phyloP scores from a whole-genome alignment of 1,140 invertebrate genomes.

The Saccostrea echinata region DNA sequence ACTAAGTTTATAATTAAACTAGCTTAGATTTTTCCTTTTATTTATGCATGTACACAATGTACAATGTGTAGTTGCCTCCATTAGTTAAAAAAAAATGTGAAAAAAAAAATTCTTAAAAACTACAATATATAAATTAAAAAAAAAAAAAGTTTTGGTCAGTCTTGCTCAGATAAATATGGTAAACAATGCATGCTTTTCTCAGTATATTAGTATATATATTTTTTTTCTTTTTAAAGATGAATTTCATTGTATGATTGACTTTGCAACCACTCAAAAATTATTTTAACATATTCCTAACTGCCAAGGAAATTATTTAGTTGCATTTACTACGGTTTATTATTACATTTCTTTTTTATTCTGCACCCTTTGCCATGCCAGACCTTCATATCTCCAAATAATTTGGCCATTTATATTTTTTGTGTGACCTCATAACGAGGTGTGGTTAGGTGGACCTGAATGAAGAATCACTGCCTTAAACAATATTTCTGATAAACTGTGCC shows the following conservation, averaged over 20 bases:
- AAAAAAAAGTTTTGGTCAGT: background rate
- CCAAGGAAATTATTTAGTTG: constrained; percentile 36
- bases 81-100: background rate
- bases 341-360: background rate
- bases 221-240: background rate
- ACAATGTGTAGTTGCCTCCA: background rate
- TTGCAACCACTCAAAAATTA: background rate
- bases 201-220: background rate
- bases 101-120: background rate
- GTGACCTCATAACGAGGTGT: constrained; percentile 4
- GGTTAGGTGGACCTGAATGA: background rate
- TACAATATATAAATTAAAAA: background rate
- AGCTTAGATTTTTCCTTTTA: background rate
- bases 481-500: constrained; percentile 42
- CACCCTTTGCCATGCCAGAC: constrained; percentile 32
- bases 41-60: background rate
- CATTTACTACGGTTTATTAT: constrained; percentile 15
- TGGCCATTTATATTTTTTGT: background rate
- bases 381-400: background rate
- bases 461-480: constrained; percentile 19
- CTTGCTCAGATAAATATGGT: background rate
- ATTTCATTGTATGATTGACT: constrained; percentile 19
- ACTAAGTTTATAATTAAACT: background rate
- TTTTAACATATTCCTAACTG: background rate
- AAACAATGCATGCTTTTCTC: background rate